phyloP scores from a whole-genome alignment of 1,140 invertebrate genomes.

The Drosophila prosaltans region DNA sequence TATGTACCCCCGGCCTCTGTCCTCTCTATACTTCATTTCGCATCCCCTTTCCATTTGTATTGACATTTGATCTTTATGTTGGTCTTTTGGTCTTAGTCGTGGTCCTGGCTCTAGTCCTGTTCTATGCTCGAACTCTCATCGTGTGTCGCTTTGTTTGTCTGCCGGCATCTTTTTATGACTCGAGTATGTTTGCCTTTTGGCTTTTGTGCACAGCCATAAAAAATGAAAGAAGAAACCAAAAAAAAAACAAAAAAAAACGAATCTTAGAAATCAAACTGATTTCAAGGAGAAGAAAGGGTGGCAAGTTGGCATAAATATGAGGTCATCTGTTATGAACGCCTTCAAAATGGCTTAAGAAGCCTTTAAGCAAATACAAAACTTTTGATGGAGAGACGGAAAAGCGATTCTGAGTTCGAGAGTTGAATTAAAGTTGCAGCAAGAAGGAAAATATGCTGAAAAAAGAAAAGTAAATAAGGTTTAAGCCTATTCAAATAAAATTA shows the following conservation, averaged over 20 bases:
- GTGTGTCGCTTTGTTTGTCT: slow-evolving; percentile 79
- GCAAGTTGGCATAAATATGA: slow-evolving; percentile 60
- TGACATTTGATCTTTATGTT: slow-evolving; percentile 81
- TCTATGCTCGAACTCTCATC: slow-evolving; percentile 5
- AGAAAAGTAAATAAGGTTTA: no score
- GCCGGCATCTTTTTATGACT: slow-evolving; percentile 80
- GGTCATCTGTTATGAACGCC: slow-evolving; percentile 77
- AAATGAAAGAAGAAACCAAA: slow-evolving; percentile 35
- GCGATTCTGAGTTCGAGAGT: slow-evolving; percentile 26
- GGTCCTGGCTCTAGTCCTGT: slow-evolving; percentile 9
- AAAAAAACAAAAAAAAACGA: slow-evolving; percentile 45
- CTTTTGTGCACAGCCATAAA: slow-evolving; percentile 72
- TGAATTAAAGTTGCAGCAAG: slow-evolving; percentile 21
- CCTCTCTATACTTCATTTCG: background rate
- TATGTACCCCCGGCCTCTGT: background rate
- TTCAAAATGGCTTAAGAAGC: slow-evolving; percentile 52
- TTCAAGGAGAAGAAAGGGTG: background rate
- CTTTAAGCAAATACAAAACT: slow-evolving; percentile 64
- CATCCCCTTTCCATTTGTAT: slow-evolving; percentile 40
- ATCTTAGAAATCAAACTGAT: slow-evolving; percentile 68
- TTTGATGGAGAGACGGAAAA: background rate
- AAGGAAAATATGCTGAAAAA: no score
- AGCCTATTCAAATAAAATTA: no score
- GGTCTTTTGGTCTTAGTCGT: slow-evolving; percentile 41
- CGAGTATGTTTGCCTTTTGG: slow-evolving; percentile 80